Evolutionary conservation across 2,113 vertebrate genomes (phyloP), one percentile per base, ranked within the genome.

Genomic region (Ammodytes dubius): DNA sequence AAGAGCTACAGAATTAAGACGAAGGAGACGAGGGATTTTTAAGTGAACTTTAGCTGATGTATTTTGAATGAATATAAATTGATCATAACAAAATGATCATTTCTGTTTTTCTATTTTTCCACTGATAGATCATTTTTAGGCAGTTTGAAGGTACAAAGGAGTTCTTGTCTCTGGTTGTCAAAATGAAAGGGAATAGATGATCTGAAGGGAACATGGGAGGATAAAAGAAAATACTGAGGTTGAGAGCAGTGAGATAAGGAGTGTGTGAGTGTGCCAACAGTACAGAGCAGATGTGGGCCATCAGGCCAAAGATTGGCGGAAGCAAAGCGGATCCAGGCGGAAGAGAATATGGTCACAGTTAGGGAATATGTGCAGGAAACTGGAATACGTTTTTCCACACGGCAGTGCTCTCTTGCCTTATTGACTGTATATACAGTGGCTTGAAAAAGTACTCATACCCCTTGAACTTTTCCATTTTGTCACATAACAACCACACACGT

Each of bases 281-380:
- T 27, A 74, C 57, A 79, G 64, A 83, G 40, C 58, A 86, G 63
- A 90, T 79, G 58, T 86, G 68, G 78, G 87, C 86, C 82, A 88
- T 69, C 54, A 3, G 75, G 83, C 57, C 79, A 82, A 86, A 86
- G 68, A 82, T 27, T 59, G 35, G 47, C 70, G 73, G 37, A 85
- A 75, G 42, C 46, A 61, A 56, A 6, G 53, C 27, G 74, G 72
- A 39, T 19, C 3, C 39, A 65, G 52, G 27, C 2, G 14, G 57
- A 86, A 59, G 60, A 0, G 1, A 56, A 15, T 75, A 63, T 19
- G 57, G 37, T 65, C 56, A 59, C 40, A 19, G 54, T 60, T 43
- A 42, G 63, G 37, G 60, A 66, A 77, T 81, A 45, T 77, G 39
- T 67, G 61, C 54, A 61, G 58, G 59, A 81, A 13, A 58, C 42